Evolutionary conservation across 2,797 vertebrate genomes (phyloP).

Genomic region (Rhinogobio ventralis): DNA sequence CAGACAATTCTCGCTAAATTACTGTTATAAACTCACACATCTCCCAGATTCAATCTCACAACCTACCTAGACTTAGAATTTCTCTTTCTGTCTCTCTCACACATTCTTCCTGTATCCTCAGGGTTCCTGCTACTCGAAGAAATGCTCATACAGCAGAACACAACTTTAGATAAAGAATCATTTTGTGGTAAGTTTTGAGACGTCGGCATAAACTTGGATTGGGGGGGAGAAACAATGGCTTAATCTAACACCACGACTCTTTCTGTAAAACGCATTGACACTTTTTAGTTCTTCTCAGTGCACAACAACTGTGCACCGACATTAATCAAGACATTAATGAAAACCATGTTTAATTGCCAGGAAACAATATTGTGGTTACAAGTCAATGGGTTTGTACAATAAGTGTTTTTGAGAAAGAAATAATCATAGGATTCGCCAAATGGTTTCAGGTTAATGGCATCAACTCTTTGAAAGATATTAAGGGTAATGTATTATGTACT

Average conservation of each 20-base stretch:
- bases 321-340: background rate
- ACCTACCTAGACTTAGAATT: constrained; percentile 27
- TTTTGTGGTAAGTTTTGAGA: constrained; percentile 32
- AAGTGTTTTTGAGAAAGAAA: background rate
- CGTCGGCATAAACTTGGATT: constrained; percentile 28
- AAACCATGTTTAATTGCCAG: background rate
- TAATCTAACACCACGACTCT: constrained; percentile 6
- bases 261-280: constrained; percentile 46
- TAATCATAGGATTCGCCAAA: background rate
- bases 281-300: background rate
- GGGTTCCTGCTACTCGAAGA: constrained; percentile 27
- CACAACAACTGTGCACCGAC: constrained; percentile 15
- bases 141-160: constrained; percentile 56
- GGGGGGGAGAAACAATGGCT: constrained; percentile 54
- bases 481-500: no score
- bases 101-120: constrained; percentile 28
- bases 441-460: background rate
- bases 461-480: background rate
- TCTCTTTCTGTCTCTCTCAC: constrained; percentile 14
- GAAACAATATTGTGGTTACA: background rate
- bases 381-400: background rate
- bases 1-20: constrained; percentile 31
- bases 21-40: constrained; percentile 37
- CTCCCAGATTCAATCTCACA: constrained; percentile 42
- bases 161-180: constrained; percentile 47